phyloP scores from a whole-genome alignment of 64 coral and sea anemone species.

The Anthopleura sola region DNA sequence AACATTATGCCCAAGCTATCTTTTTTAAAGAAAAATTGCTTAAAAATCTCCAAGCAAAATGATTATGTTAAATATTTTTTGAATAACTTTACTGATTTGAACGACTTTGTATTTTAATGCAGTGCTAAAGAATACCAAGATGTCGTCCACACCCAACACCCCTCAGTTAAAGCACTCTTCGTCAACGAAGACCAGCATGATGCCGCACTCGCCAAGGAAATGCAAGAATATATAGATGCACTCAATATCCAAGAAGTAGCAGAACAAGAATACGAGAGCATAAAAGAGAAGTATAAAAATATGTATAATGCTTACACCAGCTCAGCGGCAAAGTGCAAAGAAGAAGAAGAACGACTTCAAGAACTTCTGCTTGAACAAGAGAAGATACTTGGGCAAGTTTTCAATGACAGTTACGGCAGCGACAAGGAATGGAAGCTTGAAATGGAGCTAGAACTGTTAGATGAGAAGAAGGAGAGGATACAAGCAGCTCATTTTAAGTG shows the following conservation, averaged over 20 bases:
- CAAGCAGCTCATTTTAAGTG: constrained; percentile 59
- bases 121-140: constrained; percentile 92
- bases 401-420: constrained; percentile 90
- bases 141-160: constrained; percentile 51
- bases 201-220: constrained; percentile 63
- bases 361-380: constrained; percentile 53
- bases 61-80: neutral
- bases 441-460: constrained; percentile 64
- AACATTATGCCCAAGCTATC: too few species aligned
- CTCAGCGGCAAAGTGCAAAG: constrained; percentile 36
- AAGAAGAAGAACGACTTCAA: constrained; percentile 49
- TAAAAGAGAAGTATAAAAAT: constrained; percentile 71
- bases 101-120: neutral
- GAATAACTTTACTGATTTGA: neutral
- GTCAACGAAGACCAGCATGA: constrained; percentile 60
- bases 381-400: constrained; percentile 66
- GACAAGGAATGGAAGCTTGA: constrained; percentile 89
- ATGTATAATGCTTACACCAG: constrained; percentile 37
- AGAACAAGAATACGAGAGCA: constrained; percentile 63
- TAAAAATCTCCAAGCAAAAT: too few species aligned
- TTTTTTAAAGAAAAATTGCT: too few species aligned
- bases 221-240: constrained; percentile 84
- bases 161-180: constrained; percentile 76
- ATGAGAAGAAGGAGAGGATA: constrained; percentile 67
- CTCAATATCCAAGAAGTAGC: constrained; percentile 92